Base-by-base conservation (phyloP, 2,888 invertebrate genomes). In the Teleogryllus oceanicus region DNA sequence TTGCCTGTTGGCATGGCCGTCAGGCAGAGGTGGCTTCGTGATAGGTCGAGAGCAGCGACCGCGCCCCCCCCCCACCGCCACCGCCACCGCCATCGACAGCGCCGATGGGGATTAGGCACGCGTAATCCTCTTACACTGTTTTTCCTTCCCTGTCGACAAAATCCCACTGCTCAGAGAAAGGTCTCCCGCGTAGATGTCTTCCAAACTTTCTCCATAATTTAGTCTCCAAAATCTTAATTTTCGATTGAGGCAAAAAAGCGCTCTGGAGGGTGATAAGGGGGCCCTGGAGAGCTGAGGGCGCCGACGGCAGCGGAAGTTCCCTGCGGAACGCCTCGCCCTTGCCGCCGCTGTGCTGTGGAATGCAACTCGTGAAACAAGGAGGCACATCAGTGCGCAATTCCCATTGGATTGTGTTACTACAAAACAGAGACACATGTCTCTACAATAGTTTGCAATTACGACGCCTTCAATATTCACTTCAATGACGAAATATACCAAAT, bases 121-220 rank as follows among this genome's bases (percentile, higher is more conserved):
- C 62, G 13, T 12, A 62, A 62, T 62, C 62, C 62, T 62, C 62
- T 62, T 62, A 62, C 62, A 18, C 62, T 62, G 62, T 62, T 62
- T 62, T 62, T 62, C 12, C 62, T 62, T 62, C 62, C 62, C n/a
- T 62, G 62, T 62, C 62, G 13, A 3, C n/a, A 62, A 62, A 62
- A 62, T n/a, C 62, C n/a, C n/a, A 62, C 62, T 62, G 62, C n/a
- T n/a, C 13, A 62, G 62, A 62, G 62, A 62, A 62, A 62, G n/a
- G n/a, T n/a, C 62, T n/a, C n/a, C 62, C 16, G 62, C 62, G 62
- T 13, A 5, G 62, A 62, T n/a, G 62, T 62, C 16, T 62, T 62
- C 16, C n/a, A 18, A 62, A 62, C 62, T 62, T 62, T 62, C 62
- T 62, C n/a, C 62, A 62, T 62, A 62, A 62, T 62, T 62, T 62